Evolutionary conservation across 2,888 invertebrate species (phyloP), one percentile per base, ranked within the genome.

Genomic region (Napeogenes sylphis): DNA sequence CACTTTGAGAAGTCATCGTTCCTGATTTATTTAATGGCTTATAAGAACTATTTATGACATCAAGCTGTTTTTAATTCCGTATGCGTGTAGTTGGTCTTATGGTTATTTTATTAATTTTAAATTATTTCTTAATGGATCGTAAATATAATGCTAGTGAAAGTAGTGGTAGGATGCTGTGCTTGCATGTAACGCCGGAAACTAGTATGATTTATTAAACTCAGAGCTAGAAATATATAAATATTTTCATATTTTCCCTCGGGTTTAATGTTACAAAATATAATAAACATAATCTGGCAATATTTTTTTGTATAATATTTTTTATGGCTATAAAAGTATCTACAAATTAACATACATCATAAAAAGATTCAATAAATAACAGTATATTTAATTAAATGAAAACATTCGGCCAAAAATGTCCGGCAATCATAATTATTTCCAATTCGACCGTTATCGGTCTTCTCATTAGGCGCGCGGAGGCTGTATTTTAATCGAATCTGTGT

Each of bases 401-500:
- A 33, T 21, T 10, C 53, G 51, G n/a, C 56, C 55, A 63, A 67
- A 67, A 67, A 65, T 59, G 45, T 45, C 55, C 57, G 35, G 47
- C 64, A 61, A 38, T 63, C 59, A 63, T 70, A 70, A 76, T 75
- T 71, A 73, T 69, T 72, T 72, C 60, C 70, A 70, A 69, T 68
- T 61, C 67, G 74, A 68, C 72, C 70, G 74, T 73, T 75, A 74
- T 73, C 77, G 72, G 75, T 74, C 76, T 78, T 77, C 75, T 74
- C 78, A 77, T 81, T 81, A 79, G 74, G 73, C 73, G 70, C 65
- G 70, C 74, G 76, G 77, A 81, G 76, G 75, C 72, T 77, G 66
- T 73, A 73, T 76, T 82, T 21, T 72, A 81, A 84, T 83, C 81
- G 78, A 82, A 81, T 80, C 76, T 74, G 75, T 70, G 76, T 73